Evolutionary conservation across 2,797 vertebrate genomes (phyloP).

Genomic region (Rallus crepitans): DNA sequence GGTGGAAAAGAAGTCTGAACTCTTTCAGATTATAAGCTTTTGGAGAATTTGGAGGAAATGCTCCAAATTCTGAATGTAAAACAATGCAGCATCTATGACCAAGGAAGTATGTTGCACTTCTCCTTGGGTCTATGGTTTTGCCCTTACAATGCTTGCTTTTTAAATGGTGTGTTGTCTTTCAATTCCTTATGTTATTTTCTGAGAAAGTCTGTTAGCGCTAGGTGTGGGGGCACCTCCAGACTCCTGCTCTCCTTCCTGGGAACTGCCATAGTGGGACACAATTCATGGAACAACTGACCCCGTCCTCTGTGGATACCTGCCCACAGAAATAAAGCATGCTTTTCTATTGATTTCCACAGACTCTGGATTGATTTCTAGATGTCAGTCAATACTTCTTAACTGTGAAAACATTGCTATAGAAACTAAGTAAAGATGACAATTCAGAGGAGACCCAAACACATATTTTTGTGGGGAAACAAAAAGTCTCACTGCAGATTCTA

Average conservation of each 20-base stretch:
- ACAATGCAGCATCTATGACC: accelerated
- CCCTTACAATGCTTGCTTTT: background rate
- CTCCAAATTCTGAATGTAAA: background rate
- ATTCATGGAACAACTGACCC: background rate
- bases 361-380: background rate
- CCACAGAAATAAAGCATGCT: background rate
- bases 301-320: background rate
- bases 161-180: background rate
- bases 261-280: background rate
- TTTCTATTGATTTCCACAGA: background rate
- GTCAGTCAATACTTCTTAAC: background rate
- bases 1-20: background rate
- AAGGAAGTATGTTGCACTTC: background rate
- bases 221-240: background rate
- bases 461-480: background rate
- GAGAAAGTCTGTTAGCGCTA: background rate
- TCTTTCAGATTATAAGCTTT: background rate
- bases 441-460: background rate
- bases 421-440: background rate
- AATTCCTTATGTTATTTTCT: background rate
- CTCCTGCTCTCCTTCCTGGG: background rate
- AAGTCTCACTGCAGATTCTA: background rate
- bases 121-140: background rate
- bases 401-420: background rate
- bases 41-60: background rate